Evolutionary conservation across 1,140 invertebrate genomes (phyloP).

Genomic region (Nylanderia fulva): DNA sequence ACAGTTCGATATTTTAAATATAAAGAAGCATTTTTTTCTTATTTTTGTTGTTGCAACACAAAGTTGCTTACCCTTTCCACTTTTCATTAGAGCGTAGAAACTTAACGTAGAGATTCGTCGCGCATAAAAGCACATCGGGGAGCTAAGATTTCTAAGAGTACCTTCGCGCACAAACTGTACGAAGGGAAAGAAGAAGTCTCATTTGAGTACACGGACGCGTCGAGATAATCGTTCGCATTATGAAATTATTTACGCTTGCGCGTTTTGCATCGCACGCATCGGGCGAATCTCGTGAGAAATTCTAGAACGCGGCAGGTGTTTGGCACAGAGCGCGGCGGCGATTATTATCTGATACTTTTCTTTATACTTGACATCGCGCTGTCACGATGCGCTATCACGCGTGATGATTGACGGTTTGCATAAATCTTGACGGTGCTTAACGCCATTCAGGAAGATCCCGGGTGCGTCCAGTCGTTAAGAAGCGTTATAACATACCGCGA

Average conservation of each 20-base stretch:
- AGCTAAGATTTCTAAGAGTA: not conserved
- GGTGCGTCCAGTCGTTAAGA: constrained; percentile 53
- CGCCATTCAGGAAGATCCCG: constrained; percentile 62
- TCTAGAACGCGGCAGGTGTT: constrained; percentile 60
- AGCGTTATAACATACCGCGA: constrained; percentile 43
- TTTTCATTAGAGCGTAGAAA: not conserved
- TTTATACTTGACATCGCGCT: constrained; percentile 22
- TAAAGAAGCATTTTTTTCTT: not conserved
- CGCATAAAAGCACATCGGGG: constrained; percentile 21
- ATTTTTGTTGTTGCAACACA: not conserved
- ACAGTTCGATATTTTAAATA: not conserved
- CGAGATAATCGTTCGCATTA: constrained; percentile 55
- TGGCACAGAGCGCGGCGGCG: constrained; percentile 28
- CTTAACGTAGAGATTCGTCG: not conserved
- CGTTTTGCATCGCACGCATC: not conserved
- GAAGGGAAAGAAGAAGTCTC: not conserved
- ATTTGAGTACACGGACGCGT: constrained; percentile 19
- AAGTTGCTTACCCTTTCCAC: constrained; percentile 14
- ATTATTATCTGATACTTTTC: constrained; percentile 67
- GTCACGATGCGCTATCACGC: constrained; percentile 30
- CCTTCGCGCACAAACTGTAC: not conserved
- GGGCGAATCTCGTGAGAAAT: constrained; percentile 50
- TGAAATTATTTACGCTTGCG: constrained; percentile 49
- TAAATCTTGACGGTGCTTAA: constrained; percentile 66
- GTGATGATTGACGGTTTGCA: constrained; percentile 63